These are phyloP conservation scores for Pseudococcus viburni DNA, from an alignment of 2,888 invertebrate species.

Conservation along the genomic window DNA sequence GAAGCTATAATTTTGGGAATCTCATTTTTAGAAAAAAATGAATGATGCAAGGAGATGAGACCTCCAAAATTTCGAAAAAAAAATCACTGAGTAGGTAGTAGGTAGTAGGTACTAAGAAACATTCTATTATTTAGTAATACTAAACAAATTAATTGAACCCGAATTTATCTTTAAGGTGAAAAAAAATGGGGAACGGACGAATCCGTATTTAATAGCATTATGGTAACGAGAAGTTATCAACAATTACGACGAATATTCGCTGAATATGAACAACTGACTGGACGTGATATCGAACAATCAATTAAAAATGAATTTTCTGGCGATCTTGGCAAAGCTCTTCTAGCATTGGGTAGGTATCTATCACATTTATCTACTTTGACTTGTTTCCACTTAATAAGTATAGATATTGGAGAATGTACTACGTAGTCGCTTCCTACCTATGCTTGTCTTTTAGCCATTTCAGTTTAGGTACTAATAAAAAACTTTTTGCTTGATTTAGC, in stretches of 20 bases:
- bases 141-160: no score
- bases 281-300: conserved; percentile 86
- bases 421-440: no score
- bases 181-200: conserved; percentile 93
- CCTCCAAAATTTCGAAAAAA: no score
- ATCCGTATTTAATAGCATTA: conserved; percentile 87
- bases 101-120: no score
- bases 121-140: no score
- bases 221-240: conserved; percentile 90
- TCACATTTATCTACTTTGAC: neutral
- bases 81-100: no score
- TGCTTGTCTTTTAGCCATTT: neutral
- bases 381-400: no score
- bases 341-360: conserved; percentile 88
- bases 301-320: conserved; percentile 93
- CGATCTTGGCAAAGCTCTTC: conserved; percentile 86
- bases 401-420: no score
- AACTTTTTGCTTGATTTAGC: conserved; percentile 73
- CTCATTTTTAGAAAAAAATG: no score
- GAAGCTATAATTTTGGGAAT: no score
- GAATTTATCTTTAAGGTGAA: conserved; percentile 73
- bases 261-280: conserved; percentile 86
- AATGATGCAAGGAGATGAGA: no score
- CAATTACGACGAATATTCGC: conserved; percentile 88
- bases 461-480: neutral